phyloP scores from a whole-genome alignment of 2,113 vertebrate species.

The Syngnathoides biaculeatus region DNA sequence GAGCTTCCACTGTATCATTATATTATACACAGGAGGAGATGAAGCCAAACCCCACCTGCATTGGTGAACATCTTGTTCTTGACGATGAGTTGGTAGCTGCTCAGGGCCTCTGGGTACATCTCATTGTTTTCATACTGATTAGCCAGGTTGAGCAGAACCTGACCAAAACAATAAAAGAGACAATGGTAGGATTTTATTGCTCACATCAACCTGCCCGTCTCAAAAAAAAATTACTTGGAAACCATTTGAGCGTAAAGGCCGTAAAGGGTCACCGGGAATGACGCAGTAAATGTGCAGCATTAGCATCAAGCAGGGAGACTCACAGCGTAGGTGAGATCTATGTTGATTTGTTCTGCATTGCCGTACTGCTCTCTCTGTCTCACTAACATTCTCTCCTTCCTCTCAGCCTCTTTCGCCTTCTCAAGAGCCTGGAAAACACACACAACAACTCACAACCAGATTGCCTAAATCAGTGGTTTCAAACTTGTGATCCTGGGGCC shows the following conservation, averaged over 20 bases:
- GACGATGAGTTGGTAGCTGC: slow-evolving; percentile 93
- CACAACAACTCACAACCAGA: background rate
- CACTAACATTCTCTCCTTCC: slow-evolving; percentile 86
- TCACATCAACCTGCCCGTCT: background rate
- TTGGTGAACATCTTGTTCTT: slow-evolving; percentile 97
- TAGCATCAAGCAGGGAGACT: slow-evolving; percentile 54
- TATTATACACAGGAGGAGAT: background rate
- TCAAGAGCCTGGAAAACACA: slow-evolving; percentile 79
- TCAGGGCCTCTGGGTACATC: slow-evolving; percentile 93
- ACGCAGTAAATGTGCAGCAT: background rate
- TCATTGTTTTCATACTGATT: slow-evolving; percentile 93
- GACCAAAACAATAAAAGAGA: background rate
- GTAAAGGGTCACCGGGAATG: background rate
- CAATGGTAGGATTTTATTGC: background rate
- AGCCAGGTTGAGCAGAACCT: slow-evolving; percentile 96
- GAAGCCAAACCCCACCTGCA: slow-evolving; percentile 76
- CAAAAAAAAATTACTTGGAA: background rate
- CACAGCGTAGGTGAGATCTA: slow-evolving; percentile 93
- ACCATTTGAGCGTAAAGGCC: background rate
- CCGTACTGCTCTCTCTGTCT: slow-evolving; percentile 85
- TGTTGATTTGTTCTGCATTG: slow-evolving; percentile 81
- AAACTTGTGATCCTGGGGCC: no score
- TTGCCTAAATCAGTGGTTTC: background rate
- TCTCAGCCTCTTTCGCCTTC: slow-evolving; percentile 94
- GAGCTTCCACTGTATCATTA: no score